Conservation (phyloP, 2,113 vertebrate species). For the Otolemur garnettii region DNA sequence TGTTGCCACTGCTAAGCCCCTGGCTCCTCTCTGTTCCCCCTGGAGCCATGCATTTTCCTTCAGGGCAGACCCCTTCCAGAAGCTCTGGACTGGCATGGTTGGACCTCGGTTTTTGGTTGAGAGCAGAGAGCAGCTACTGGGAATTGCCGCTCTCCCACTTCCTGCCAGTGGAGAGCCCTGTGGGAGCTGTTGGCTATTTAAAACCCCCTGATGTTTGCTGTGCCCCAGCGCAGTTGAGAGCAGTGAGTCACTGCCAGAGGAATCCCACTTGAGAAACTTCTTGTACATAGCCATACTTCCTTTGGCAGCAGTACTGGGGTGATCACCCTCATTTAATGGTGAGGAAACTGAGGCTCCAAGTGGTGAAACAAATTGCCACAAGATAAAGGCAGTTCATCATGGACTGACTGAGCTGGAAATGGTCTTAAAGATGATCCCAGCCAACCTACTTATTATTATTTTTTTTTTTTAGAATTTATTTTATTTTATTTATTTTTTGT, state of each 20-base stretch:
- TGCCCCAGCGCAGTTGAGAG: neutral
- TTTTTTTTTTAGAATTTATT: too few species aligned
- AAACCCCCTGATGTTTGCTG: neutral
- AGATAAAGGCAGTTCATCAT: neutral
- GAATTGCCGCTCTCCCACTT: neutral
- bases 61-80: neutral
- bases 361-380: neutral
- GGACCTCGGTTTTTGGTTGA: neutral
- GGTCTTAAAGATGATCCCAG: neutral
- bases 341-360: neutral
- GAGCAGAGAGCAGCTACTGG: neutral
- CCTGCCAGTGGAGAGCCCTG: neutral
- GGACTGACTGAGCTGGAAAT: neutral
- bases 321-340: neutral
- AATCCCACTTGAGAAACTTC: neutral
- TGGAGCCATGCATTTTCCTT: neutral
- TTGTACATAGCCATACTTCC: too few species aligned
- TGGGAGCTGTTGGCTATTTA: neutral
- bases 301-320: too few species aligned
- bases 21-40: neutral
- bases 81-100: neutral
- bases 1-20: neutral
- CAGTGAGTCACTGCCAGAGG: rapidly evolving
- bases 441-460: too few species aligned
- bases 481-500: too few species aligned